These are phyloP conservation scores for Tapera naevia DNA, from an alignment of 2,797 vertebrate species.

Conservation along the genomic window DNA sequence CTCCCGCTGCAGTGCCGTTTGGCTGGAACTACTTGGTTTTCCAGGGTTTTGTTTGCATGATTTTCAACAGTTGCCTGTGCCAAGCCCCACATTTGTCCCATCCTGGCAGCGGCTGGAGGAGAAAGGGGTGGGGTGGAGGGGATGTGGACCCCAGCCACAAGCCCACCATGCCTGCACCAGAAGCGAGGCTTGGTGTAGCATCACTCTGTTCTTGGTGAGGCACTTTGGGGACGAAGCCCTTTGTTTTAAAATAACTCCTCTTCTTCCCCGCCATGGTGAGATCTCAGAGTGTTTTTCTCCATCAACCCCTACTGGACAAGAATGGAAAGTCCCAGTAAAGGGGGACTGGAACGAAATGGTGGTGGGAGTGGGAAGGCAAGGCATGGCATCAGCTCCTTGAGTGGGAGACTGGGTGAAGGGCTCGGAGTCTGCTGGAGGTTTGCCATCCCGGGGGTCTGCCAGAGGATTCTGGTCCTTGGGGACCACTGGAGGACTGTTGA, in stretches of 20 bases:
- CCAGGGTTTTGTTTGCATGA: accelerated
- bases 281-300: accelerated
- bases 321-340: background rate
- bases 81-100: background rate
- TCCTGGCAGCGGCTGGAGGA: background rate
- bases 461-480: no score
- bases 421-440: background rate
- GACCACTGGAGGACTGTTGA: no score
- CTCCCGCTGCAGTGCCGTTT: accelerated
- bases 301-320: background rate
- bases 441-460: background rate
- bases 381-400: background rate
- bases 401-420: background rate
- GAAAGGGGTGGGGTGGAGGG: background rate
- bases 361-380: background rate
- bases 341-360: accelerated
- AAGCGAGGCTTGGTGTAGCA: accelerated
- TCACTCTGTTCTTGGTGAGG: accelerated
- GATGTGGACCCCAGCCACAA: background rate
- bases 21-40: accelerated
- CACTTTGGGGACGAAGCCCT: accelerated
- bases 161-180: background rate
- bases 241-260: background rate
- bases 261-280: background rate
- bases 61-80: accelerated